Evolutionary conservation across 2,113 vertebrate genomes (phyloP).

Genomic region (Lampris incognitus): DNA sequence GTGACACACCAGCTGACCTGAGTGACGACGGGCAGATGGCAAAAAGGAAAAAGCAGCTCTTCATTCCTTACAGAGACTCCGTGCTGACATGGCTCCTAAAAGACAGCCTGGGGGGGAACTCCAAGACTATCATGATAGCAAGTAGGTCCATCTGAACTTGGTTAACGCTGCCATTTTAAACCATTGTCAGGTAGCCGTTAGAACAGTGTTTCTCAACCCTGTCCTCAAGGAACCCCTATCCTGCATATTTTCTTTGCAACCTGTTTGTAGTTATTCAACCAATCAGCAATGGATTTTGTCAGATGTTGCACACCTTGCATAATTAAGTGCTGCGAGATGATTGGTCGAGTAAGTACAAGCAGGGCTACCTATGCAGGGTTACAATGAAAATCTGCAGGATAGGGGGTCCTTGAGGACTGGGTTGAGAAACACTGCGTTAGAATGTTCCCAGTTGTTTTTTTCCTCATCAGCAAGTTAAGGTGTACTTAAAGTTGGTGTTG

Average conservation of each 20-base stretch:
- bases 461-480: constrained; percentile 6
- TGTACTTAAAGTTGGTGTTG: neutral
- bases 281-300: too few relatives aligned
- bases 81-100: constrained; percentile 97
- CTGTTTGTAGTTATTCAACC: too few relatives aligned
- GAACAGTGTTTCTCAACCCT: too few relatives aligned
- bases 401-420: too few relatives aligned
- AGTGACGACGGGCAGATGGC: constrained; percentile 83
- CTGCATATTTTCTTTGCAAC: too few relatives aligned
- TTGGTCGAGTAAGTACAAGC: too few relatives aligned
- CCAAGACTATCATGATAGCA: constrained; percentile 96
- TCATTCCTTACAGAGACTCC: constrained; percentile 97
- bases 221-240: too few relatives aligned
- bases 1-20: constrained; percentile 86
- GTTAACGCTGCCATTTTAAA: neutral
- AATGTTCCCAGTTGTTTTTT: neutral
- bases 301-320: too few relatives aligned
- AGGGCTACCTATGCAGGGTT: too few relatives aligned
- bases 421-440: neutral
- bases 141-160: constrained; percentile 76
- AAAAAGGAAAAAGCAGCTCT: constrained; percentile 91
- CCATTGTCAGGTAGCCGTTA: neutral
- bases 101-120: constrained; percentile 98
- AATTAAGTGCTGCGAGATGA: too few relatives aligned
- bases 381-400: too few relatives aligned